These are phyloP conservation scores for Apaloderma vittatum DNA, from an alignment of 2,113 vertebrate genomes.

Conservation along the genomic window DNA sequence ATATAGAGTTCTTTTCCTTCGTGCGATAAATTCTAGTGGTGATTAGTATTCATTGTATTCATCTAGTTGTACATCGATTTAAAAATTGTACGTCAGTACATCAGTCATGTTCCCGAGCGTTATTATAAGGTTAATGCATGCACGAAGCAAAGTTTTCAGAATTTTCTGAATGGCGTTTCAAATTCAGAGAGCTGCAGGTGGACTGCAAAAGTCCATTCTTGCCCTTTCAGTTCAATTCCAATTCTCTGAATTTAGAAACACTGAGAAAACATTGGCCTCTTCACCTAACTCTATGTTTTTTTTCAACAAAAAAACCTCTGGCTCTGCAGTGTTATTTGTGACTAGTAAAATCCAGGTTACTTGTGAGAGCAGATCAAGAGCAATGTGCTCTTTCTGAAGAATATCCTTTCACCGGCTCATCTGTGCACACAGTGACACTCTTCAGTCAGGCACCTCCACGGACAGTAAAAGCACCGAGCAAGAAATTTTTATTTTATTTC, in stretches of 20 bases:
- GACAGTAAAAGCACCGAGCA: not conserved
- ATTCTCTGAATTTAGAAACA: not conserved
- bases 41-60: not conserved
- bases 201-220: not conserved
- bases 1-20: not conserved
- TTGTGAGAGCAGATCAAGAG: not conserved
- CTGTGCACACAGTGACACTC: not conserved
- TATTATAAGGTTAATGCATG: not conserved
- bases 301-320: not conserved
- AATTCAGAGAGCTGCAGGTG: not conserved
- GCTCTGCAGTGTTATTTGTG: not conserved
- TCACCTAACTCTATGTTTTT: not conserved
- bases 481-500: not conserved
- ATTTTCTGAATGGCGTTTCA: conserved; percentile 2
- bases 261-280: not conserved
- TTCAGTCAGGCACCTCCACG: not conserved
- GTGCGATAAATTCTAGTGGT: not conserved
- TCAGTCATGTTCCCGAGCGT: conserved; percentile 1
- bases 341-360: not conserved
- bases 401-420: not conserved
- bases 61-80: not conserved
- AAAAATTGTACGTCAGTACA: not conserved
- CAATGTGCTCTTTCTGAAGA: not conserved
- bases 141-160: not conserved
- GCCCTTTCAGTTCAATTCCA: not conserved